These are phyloP conservation scores for Machimus rusticus DNA, from an alignment of 2,888 invertebrate genomes.

Conservation along the genomic window DNA sequence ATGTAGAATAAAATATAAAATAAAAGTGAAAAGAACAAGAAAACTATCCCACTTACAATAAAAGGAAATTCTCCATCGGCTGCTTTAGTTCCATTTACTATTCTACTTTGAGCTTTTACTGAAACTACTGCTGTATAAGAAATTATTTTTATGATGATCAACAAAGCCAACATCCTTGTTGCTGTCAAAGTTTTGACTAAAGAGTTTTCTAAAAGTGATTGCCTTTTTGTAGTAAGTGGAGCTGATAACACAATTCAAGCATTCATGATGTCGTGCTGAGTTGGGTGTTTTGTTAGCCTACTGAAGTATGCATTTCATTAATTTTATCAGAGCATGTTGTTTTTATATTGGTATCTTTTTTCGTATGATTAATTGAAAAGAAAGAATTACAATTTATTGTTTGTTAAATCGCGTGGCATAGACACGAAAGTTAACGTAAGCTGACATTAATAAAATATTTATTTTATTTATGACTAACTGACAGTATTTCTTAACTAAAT, in stretches of 20 bases:
- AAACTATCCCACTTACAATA: constrained; percentile 50
- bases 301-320: background rate
- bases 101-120: constrained; percentile 49
- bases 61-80: constrained; percentile 55
- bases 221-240: background rate
- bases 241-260: background rate
- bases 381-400: background rate
- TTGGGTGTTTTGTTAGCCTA: background rate
- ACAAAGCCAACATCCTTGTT: background rate
- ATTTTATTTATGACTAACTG: no score
- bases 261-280: background rate
- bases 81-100: constrained; percentile 58
- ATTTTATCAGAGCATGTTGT: background rate
- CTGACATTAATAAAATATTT: no score
- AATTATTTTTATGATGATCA: background rate
- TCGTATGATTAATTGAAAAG: background rate
- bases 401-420: background rate
- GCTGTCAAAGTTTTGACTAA: background rate
- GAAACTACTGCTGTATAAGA: background rate
- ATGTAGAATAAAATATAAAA: background rate
- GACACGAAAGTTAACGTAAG: background rate
- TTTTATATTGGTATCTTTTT: background rate
- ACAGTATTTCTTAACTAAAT: no score
- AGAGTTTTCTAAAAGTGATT: background rate
- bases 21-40: no score